Conservation (phyloP, 92 coral and sea anemone genomes). For the Bergia puertoricense region DNA sequence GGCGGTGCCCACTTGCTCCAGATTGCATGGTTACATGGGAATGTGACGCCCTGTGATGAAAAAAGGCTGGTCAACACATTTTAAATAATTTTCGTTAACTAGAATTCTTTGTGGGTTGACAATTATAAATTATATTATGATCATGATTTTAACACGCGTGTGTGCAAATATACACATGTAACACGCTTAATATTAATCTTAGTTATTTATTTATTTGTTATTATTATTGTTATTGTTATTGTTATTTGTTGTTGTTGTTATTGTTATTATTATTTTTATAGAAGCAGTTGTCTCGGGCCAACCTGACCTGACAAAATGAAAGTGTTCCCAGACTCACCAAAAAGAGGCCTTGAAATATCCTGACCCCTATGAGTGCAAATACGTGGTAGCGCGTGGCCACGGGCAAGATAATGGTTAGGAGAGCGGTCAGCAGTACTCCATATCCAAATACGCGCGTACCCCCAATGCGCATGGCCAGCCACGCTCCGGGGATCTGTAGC, state of each 20-base stretch:
- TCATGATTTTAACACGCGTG: too few relatives aligned
- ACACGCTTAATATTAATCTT: too few relatives aligned
- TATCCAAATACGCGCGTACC: conserved; percentile 99
- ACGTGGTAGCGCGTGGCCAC: conserved; percentile 93
- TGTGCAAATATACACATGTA: too few relatives aligned
- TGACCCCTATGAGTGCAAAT: conserved; percentile 83
- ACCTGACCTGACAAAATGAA: neutral
- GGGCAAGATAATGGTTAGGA: conserved; percentile 87
- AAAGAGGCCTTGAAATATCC: conserved; percentile 94
- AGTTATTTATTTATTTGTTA: too few relatives aligned
- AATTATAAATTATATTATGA: too few relatives aligned
- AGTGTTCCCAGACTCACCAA: conserved; percentile 70
- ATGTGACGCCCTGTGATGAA: conserved; percentile 84
- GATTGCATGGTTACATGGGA: conserved; percentile 97
- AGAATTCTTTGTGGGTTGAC: too few relatives aligned
- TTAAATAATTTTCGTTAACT: too few relatives aligned
- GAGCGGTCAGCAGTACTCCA: conserved; percentile 90
- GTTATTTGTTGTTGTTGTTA: too few relatives aligned
- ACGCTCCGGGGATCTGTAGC: conserved; percentile 96
- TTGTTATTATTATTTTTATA: too few relatives aligned
- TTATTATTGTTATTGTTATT: too few relatives aligned
- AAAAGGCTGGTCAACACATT: too few relatives aligned
- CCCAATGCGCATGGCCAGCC: conserved; percentile 96
- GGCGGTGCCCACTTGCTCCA: conserved; percentile 99
- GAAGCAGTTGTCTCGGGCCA: too few relatives aligned